phyloP scores from a whole-genome alignment of 2,113 vertebrate species.

The Centropus unirufus region DNA sequence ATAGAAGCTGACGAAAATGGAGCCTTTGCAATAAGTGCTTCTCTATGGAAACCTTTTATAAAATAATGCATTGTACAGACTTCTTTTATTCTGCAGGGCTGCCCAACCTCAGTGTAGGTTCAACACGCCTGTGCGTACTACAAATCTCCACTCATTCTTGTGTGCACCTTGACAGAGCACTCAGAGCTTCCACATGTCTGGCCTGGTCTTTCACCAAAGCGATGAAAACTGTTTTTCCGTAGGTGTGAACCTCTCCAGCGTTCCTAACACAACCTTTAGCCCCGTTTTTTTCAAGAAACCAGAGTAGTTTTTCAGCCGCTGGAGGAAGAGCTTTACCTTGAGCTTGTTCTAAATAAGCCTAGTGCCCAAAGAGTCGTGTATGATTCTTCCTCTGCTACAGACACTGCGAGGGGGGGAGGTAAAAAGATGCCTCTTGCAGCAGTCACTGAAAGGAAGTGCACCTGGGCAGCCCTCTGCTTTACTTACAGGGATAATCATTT shows the following conservation, averaged over 20 bases:
- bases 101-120: background rate
- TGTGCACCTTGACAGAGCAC: background rate
- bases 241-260: background rate
- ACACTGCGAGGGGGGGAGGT: background rate
- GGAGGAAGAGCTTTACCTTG: background rate
- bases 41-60: background rate
- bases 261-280: background rate
- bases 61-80: background rate
- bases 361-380: background rate
- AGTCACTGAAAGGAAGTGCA: background rate
- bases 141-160: background rate
- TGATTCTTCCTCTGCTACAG: background rate
- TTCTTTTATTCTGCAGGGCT: background rate
- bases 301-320: background rate
- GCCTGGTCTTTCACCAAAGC: background rate
- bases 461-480: background rate
- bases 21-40: background rate
- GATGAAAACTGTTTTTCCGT: background rate
- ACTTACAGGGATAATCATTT: background rate
- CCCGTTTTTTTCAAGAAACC: background rate
- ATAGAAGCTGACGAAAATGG: background rate
- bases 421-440: background rate
- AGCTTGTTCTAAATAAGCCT: background rate
- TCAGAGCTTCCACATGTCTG: background rate
- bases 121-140: background rate